Evolutionary conservation across 2,888 invertebrate genomes (phyloP).

Genomic region (Cinara cedri): DNA sequence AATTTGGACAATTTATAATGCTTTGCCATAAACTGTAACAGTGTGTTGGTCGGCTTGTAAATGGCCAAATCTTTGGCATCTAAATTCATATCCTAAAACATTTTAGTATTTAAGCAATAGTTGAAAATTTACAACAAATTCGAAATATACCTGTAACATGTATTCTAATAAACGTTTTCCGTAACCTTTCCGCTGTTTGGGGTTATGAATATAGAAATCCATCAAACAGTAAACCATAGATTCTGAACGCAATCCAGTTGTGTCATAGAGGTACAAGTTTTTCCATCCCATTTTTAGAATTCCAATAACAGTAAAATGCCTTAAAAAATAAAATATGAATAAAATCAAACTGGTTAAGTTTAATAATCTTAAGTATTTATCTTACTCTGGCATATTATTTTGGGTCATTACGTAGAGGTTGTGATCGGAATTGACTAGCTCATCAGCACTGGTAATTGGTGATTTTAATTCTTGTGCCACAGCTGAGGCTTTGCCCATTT

Average conservation of each 20-base stretch:
- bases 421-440: constrained; percentile 70
- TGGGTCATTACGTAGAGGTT: constrained; percentile 67
- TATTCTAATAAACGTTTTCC: constrained; percentile 84
- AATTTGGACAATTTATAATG: constrained; percentile 66
- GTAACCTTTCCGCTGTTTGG: constrained; percentile 82
- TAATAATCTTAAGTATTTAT: too few relatives aligned
- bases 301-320: constrained; percentile 70
- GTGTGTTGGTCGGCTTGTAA: constrained; percentile 90
- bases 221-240: constrained; percentile 84
- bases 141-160: constrained; percentile 76
- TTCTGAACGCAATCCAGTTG: constrained; percentile 74
- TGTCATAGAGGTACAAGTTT: constrained; percentile 84
- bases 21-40: constrained; percentile 82
- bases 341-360: too few relatives aligned
- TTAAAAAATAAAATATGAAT: constrained; percentile 62
- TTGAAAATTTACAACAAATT: too few relatives aligned
- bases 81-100: constrained; percentile 70
- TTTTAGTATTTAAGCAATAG: too few relatives aligned
- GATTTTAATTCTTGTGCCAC: constrained; percentile 76
- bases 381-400: constrained; percentile 64
- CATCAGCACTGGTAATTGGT: constrained; percentile 75
- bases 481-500: constrained; percentile 76
- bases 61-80: constrained; percentile 80
- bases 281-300: constrained; percentile 89
- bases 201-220: constrained; percentile 89